Evolutionary conservation across 1,140 invertebrate species (phyloP), one percentile per base, ranked within the genome.

Genomic region (Drosophila sp.): DNA sequence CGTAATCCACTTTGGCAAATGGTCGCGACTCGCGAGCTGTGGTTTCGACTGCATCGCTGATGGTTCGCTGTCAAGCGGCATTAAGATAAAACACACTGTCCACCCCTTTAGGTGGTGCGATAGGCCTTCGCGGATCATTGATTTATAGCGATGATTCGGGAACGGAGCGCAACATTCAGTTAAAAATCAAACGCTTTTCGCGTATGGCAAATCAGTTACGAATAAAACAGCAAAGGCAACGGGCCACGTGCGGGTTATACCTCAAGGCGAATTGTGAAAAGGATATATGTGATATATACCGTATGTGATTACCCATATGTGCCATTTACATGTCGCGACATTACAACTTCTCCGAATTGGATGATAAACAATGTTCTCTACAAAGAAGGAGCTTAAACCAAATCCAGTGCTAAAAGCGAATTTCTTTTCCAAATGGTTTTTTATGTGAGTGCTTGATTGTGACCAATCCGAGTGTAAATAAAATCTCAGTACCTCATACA

Each of bases 351-450:
- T 25, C 45, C 59, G 40, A 53, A 70, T n/a, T 16, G n/a, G 3
- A 38, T 29, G 27, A 38, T 36, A 70, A 25, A 75, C 27, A 73
- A 87, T 87, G 83, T 70, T 63, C 48, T 32, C 72, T n/a, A 40
- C 61, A 29, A 56, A 78, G 40, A 66, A 72, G 53, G 48, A 78
- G 65, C 76, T 76, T 9, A 69, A 78, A 56, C 90, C 90, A 21
- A 91, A 91, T 90, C 90, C 90, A 11, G 78, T 90, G 64, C 70
- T 89, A 25, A 76, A 76, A 46, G 89, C 90, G n/a, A 91, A 90
- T 73, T 80, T 91, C 29, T 50, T 91, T 6, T 91, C 90, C 41
- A 91, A 90, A 72, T 91, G 90, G 90, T 90, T 90, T 36, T 91
- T 91, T 81, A 75, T 90, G 90, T 91, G 81, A 90, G 89, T 86